Evolutionary conservation across 2,113 vertebrate genomes (phyloP).

Genomic region (Vanacampus margaritifer): DNA sequence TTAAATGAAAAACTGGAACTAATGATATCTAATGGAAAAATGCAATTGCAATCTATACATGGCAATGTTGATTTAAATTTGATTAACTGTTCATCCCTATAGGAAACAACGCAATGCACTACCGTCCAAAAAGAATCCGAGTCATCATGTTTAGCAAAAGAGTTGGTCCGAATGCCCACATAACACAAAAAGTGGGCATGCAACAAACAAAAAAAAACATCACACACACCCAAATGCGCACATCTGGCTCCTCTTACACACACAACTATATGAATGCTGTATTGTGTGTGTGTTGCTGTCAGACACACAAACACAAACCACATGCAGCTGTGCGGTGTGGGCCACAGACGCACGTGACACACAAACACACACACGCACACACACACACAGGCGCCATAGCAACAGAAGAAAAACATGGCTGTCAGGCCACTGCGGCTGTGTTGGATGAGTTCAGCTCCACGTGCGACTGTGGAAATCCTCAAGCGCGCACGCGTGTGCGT

Average conservation of each 20-base stretch:
- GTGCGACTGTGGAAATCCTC: conserved; percentile 38
- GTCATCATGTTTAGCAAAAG: conserved; percentile 40
- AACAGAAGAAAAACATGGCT: conserved; percentile 21
- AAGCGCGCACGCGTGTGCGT: conserved; percentile 17
- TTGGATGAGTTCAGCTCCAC: conserved; percentile 16
- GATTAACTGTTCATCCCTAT: too few relatives aligned
- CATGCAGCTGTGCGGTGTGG: conserved; percentile 63
- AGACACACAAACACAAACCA: conserved; percentile 67
- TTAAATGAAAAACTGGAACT: too few relatives aligned
- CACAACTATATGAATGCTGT: conserved; percentile 50
- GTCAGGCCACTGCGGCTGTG: conserved; percentile 1
- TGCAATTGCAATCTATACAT: too few relatives aligned
- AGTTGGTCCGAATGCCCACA: background rate
- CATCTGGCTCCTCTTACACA: conserved; percentile 72
- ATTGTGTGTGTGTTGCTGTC: conserved; percentile 44
- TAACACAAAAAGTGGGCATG: background rate
- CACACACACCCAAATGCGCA: conserved; percentile 23
- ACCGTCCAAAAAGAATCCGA: conserved; percentile 51
- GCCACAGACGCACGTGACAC: conserved; percentile 31
- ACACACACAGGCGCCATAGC: conserved; percentile 18
- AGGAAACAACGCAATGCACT: too few relatives aligned
- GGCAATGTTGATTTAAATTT: too few relatives aligned
- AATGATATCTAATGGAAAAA: too few relatives aligned
- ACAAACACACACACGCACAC: conserved; percentile 24
- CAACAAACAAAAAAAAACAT: conserved; percentile 33